A percentile compares a stretch with the other conserved stretches of the same genome.
Evolutionary conservation across 1,140 invertebrate species (phyloP).

Genomic region (Triops cancriformis): DNA sequence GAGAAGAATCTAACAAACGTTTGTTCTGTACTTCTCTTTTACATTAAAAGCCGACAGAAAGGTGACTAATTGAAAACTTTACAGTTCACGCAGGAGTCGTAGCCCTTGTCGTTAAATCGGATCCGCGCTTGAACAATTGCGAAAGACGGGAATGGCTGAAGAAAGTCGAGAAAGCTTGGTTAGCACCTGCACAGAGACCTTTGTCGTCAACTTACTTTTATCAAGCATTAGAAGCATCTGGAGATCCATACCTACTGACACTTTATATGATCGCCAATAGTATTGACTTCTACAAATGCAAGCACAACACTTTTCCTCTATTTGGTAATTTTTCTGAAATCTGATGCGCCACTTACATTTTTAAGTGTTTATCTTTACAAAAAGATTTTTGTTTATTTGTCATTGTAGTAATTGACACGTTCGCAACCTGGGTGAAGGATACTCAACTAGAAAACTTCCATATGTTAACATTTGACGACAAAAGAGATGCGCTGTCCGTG

Average conservation of each 20-base stretch:
- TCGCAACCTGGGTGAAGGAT: conserved; percentile 22
- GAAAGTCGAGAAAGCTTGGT: background rate
- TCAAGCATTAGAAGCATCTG: background rate
- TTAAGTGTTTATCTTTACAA: background rate
- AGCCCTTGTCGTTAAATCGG: background rate
- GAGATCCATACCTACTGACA: background rate
- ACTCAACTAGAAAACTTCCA: background rate
- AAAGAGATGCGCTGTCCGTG: conserved; percentile 2
- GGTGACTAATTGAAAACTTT: background rate
- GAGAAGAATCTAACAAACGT: background rate
- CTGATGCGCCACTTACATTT: background rate
- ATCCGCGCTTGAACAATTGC: background rate
- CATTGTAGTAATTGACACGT: conserved; percentile 20
- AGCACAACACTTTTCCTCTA: conserved; percentile 6
- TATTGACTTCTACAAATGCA: conserved; percentile 19
- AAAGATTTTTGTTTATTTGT: background rate
- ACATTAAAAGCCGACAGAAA: background rate
- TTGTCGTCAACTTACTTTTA: background rate
- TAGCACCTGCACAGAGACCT: background rate
- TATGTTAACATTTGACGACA: background rate
- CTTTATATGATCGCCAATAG: conserved; percentile 2
- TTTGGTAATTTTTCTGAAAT: conserved; percentile 1
- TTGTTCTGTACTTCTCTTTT: background rate
- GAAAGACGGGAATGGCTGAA: background rate
- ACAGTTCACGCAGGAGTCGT: background rate